Percentiles rank a stretch among this genome's conserved stretches.
These are phyloP conservation scores for Troides oblongomaculatus DNA, from an alignment of 2,888 invertebrate species.

Conservation along the genomic window DNA sequence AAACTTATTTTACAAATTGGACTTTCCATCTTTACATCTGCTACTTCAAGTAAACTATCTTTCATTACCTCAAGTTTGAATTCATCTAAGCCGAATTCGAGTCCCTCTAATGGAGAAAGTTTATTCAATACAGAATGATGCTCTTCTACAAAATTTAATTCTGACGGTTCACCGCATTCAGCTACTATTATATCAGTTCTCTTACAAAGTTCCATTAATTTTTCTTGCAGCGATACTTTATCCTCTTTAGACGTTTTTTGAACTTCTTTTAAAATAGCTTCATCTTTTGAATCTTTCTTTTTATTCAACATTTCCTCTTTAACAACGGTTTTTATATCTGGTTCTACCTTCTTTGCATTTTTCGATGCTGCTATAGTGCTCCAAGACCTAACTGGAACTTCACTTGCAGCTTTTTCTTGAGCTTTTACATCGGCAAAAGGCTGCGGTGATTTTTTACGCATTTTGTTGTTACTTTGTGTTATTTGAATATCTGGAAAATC, in stretches of 20 bases:
- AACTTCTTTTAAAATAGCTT: slow-evolving; percentile 36
- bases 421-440: slow-evolving; percentile 42
- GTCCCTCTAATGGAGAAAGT: slow-evolving; percentile 62
- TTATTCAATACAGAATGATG: slow-evolving; percentile 65
- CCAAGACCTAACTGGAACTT: slow-evolving; percentile 73
- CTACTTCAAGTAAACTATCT: slow-evolving; percentile 65
- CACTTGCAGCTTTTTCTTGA: slow-evolving; percentile 43
- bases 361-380: slow-evolving; percentile 75
- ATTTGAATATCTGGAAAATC: slow-evolving; percentile 74
- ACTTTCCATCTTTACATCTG: slow-evolving; percentile 57
- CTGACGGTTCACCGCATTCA: slow-evolving; percentile 68
- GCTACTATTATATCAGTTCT: slow-evolving; percentile 74
- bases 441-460: slow-evolving; percentile 62
- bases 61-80: slow-evolving; percentile 71
- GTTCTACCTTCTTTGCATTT: slow-evolving; percentile 45
- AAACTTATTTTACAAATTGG: slow-evolving; percentile 74
- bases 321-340: slow-evolving; percentile 23
- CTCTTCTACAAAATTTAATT: slow-evolving; percentile 71
- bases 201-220: slow-evolving; percentile 68
- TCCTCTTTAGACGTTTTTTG: slow-evolving; percentile 41
- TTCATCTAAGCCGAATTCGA: slow-evolving; percentile 70
- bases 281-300: slow-evolving; percentile 33
- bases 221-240: slow-evolving; percentile 62
- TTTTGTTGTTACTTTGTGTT: slow-evolving; percentile 55
- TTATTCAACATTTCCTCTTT: slow-evolving; percentile 30